Evolutionary conservation across 1,140 invertebrate genomes (phyloP), one percentile per base, ranked within the genome.

Genomic region (Galleria mellonella): DNA sequence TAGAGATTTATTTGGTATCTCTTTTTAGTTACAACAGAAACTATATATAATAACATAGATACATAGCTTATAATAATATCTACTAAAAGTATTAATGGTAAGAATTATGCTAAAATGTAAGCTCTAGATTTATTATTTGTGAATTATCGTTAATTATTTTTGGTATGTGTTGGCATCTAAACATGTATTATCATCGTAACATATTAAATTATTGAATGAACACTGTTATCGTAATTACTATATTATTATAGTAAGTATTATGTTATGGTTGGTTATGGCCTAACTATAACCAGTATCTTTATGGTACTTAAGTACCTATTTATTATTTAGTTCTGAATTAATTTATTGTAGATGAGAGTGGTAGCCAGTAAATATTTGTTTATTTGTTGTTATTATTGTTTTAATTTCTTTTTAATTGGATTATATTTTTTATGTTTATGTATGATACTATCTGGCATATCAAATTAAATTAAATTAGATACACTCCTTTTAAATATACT

Each of bases 141-240:
- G 17, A 23, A 23, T 23, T 23, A 23, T 23, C 6, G 17, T 23
- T 23, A 6, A 23, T 23, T 23, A 23, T 23, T 23, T 23, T 23
- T 23, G 2, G 17, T 2, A 23, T 23, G 17, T 23, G 17, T 23
- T 2, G 30, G 10, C 30, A 31, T n/a, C 38, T 28, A 51, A 38
- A 41, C 9, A 43, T 5, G 31, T 23, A 44, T 52, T 50, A 49
- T 52, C 35, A 42, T 45, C 33, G 2, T n/a, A 33, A 33, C 10
- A 9, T 31, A 40, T 29, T 37, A 42, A 48, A 46, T 47, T 29
- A 43, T 43, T 56, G 50, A 52, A 38, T 33, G 44, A 30, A 31
- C 9, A 9, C 11, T 38, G 43, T 52, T 61, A 61, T 55, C 50
- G 41, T 51, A 52, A 49, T 49, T 39, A 48, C 42, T 51, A 55